Conservation (phyloP, 2,797 vertebrate species). For the Smutsia temminckii region DNA sequence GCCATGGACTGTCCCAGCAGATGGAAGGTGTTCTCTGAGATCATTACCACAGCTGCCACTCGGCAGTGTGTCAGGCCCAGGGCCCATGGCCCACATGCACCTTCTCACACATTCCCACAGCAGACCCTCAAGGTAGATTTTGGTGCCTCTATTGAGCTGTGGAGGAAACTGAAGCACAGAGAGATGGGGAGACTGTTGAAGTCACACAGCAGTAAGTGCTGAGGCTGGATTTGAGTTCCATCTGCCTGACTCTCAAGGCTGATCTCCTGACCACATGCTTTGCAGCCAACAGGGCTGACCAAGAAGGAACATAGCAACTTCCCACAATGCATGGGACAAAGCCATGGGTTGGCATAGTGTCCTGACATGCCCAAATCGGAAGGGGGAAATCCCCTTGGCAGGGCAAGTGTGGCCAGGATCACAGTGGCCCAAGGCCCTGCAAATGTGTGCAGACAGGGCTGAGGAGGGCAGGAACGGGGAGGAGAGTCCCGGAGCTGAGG, state of each 20-base stretch:
- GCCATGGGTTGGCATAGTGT: no score
- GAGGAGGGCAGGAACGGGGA: neutral
- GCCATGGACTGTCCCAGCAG: neutral
- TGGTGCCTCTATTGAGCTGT: fast-evolving
- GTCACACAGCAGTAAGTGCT: neutral
- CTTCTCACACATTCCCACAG: neutral
- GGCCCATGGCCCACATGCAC: fast-evolving
- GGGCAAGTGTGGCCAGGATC: no score
- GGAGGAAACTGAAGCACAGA: neutral
- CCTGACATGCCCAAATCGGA: neutral
- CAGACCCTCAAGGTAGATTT: fast-evolving
- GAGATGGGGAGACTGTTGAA: neutral
- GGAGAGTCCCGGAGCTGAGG: fast-evolving
- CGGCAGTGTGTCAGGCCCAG: fast-evolving
- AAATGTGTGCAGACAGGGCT: no score
- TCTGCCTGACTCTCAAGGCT: neutral
- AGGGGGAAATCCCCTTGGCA: neutral
- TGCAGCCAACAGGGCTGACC: neutral
- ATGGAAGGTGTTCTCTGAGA: neutral
- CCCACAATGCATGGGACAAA: neutral
- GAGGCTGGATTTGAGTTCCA: neutral
- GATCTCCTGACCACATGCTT: neutral
- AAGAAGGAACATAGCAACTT: neutral
- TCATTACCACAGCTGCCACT: neutral
- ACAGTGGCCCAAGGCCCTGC: neutral